Base-by-base conservation (phyloP, 2,888 invertebrate genomes). In the Andrena flavipes region DNA sequence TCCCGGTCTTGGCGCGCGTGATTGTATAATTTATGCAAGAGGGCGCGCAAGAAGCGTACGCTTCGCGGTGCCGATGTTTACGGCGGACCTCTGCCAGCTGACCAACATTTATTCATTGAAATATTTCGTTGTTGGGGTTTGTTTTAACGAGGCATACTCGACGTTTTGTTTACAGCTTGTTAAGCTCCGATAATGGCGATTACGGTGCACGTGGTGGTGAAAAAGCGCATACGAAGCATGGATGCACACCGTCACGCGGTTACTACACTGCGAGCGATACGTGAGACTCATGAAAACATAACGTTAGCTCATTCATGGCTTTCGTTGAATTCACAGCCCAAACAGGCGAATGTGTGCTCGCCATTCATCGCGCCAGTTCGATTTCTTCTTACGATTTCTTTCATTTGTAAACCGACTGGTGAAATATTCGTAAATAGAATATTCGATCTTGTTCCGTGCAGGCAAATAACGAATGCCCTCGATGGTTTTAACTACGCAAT, bases 221-320 rank as follows among this genome's bases (percentile, higher is more conserved):
- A 80, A 70, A 77, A 82, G 68, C 51, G 79, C 69, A 33, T 64
- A 76, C 83, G 78, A 64, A 76, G 82, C 78, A 73, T 26, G 76
- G 59, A 69, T 60, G 73, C 54, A 64, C 60, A 60, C 63, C 33
- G 26, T 10, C 56, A 23, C 13, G 49, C 48, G 67, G 42, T 82
- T 85, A 72, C 76, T 64, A 69, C 59, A 64, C 69, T 62, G 35
- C 26, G 68, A 82, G 49, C 83, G 87, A 86, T 88, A 91, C 89
- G 88, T 89, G 89, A 89, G 87, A 84, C 82, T 80, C 78, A 76
- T 86, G 83, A 87, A 90, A 90, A 90, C 89, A 89, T 67, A 84
- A 73, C 72, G 77, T 85, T 76, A 64, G 75, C 33, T 72, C 82
- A 76, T 87, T 88, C 85, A 71, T 83, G 67, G 69, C 64, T 85